Evolutionary conservation across 1,140 invertebrate species (phyloP), one percentile per base, ranked within the genome.

Genomic region (Chionoecetes opilio): DNA sequence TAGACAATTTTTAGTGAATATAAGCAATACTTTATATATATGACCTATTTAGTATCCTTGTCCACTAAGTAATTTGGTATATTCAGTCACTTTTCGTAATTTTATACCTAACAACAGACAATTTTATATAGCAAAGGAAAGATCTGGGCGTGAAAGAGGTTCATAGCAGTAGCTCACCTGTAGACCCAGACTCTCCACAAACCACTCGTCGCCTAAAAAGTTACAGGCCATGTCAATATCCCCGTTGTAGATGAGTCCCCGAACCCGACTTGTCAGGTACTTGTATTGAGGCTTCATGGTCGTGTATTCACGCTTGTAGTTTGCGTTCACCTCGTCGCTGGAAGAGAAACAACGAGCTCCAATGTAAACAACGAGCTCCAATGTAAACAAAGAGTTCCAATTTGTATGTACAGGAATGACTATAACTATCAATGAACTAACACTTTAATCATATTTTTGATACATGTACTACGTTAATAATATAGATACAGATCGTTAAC

Each of bases 151-250:
- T n/a, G 29, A 85, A n/a, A 85, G 29, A 46, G 0, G 88, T 11
- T 14, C 34, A 32, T 11, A 3, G 26, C 11, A 17, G 17, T 5
- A 35, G 84, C 94, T 87, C 29, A 95, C 94, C 94, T 75, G 91
- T 14, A 95, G 34, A 14, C 46, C 94, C 8, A 95, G 84, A 37
- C 90, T 86, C 31, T 95, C 90, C 26, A 92, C 90, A 86, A 95
- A 95, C 94, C 94, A 95, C 53, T 95, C 94, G 75, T 95, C 94
- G 9, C 94, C 94, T 21, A 95, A 32, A 84, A 95, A 95, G 82
- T 95, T 95, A 46, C 94, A 95, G 9, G 94, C 94, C 94, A 95
- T 95, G 82, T 95, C 94, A 87, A 95, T 92, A 32, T 95, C 94
- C 31, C 94, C 94, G 85, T 95, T 95, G 84, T 95, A 95, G 8